Evolutionary conservation across 2,888 invertebrate genomes (phyloP).

Genomic region (Dendrolimus pini): DNA sequence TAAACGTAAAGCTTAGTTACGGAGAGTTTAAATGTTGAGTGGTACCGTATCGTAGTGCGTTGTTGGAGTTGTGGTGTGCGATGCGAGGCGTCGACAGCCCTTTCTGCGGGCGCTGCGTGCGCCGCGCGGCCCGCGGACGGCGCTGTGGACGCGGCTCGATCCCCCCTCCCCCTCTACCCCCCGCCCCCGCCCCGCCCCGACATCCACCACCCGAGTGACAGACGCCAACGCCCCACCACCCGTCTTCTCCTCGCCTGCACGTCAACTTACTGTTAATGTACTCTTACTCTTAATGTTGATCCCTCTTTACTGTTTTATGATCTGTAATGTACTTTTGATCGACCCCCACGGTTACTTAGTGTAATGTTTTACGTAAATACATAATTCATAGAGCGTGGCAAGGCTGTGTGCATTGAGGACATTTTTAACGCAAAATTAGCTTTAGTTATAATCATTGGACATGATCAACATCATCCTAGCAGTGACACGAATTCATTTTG

Average conservation of each 20-base stretch:
- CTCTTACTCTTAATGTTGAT: slow-evolving; percentile 66
- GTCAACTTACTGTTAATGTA: slow-evolving; percentile 63
- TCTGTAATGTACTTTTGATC: slow-evolving; percentile 68
- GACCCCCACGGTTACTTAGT: slow-evolving; percentile 73
- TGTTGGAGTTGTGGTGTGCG: slow-evolving; percentile 64
- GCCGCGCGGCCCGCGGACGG: slow-evolving; percentile 22
- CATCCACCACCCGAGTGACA: slow-evolving; percentile 18
- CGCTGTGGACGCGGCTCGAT: slow-evolving; percentile 24
- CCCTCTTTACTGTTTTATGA: slow-evolving; percentile 71
- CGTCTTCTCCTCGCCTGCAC: slow-evolving; percentile 59
- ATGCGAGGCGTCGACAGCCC: slow-evolving; percentile 55
- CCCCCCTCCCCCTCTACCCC: slow-evolving; percentile 19
- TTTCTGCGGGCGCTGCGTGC: slow-evolving; percentile 36
- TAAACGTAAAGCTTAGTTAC: slow-evolving; percentile 71
- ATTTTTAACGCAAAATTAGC: slow-evolving; percentile 72
- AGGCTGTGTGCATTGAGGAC: slow-evolving; percentile 83
- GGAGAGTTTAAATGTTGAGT: slow-evolving; percentile 71
- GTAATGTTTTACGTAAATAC: slow-evolving; percentile 65
- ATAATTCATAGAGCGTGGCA: slow-evolving; percentile 80
- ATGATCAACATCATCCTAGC: slow-evolving; percentile 66
- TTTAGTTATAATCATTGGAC: slow-evolving; percentile 62
- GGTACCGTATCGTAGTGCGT: slow-evolving; percentile 73
- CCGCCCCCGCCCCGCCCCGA: slow-evolving; percentile 15
- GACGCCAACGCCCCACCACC: slow-evolving; percentile 15
- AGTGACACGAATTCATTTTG: slow-evolving; percentile 64